phyloP scores from a whole-genome alignment of 2,113 vertebrate species.

The Chloroceryle aenea region DNA sequence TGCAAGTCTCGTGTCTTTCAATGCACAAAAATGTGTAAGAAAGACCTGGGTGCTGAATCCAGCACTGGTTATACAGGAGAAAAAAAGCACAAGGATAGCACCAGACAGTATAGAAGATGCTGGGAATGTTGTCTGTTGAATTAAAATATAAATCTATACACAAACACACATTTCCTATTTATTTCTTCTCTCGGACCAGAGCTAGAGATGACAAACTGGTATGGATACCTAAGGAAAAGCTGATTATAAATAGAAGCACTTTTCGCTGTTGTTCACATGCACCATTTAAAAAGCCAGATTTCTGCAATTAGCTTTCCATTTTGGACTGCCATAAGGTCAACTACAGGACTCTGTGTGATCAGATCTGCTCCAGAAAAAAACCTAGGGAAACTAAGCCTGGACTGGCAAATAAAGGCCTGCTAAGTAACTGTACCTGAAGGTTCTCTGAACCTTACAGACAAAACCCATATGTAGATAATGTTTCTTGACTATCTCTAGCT shows the following conservation, averaged over 20 bases:
- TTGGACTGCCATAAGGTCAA: background rate
- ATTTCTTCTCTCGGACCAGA: background rate
- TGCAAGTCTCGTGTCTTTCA: background rate
- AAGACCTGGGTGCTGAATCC: background rate
- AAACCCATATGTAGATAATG: fast-evolving
- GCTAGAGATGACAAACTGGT: background rate
- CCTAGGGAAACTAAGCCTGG: background rate
- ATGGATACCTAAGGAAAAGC: background rate
- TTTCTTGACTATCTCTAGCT: background rate
- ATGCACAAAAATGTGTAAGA: background rate
- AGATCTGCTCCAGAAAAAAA: background rate
- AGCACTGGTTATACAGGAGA: background rate
- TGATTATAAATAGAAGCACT: background rate
- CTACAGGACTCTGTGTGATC: background rate
- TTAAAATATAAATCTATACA: background rate
- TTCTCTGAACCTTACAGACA: background rate
- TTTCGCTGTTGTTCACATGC: background rate
- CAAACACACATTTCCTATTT: background rate
- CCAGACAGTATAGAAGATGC: background rate
- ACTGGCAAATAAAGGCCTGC: background rate
- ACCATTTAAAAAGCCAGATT: background rate
- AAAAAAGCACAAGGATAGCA: background rate
- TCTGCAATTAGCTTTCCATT: background rate
- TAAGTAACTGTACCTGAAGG: background rate
- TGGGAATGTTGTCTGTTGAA: background rate